phyloP scores from a whole-genome alignment of 2,888 invertebrate species.

The Chirona hameri region DNA sequence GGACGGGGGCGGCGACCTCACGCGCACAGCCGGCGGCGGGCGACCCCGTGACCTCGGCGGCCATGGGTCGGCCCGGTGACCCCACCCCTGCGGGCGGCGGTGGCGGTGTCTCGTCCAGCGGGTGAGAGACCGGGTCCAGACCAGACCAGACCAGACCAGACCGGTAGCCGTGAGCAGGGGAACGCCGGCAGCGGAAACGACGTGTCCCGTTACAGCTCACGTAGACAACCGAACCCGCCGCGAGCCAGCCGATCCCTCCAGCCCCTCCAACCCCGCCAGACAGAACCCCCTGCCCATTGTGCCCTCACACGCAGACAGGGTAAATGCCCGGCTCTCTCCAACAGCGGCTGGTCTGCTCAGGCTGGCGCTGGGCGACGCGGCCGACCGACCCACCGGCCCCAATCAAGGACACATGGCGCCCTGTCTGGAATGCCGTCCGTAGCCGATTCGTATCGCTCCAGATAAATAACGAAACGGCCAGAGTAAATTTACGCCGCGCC shows the following conservation, averaged over 20 bases:
- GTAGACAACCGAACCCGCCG: no score
- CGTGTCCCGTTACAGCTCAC: neutral
- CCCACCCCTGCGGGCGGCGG: neutral
- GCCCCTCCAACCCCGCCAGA: no score
- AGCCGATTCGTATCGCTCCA: neutral
- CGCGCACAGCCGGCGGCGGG: neutral
- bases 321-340: conserved; percentile 9
- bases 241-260: no score
- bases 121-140: neutral
- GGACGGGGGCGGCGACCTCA: neutral
- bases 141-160: neutral
- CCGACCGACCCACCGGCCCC: neutral
- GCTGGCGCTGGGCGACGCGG: no score
- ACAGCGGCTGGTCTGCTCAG: neutral
- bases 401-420: neutral
- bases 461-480: neutral
- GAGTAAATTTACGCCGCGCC: conserved; percentile 13
- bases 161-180: neutral
- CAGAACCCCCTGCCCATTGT: neutral
- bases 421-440: neutral
- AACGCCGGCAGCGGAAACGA: neutral
- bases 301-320: neutral
- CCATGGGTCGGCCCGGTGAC: neutral
- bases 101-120: neutral
- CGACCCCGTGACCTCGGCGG: neutral